Base-by-base conservation (phyloP, 2,888 invertebrate species). In the Lissocephala sabroskyi region DNA sequence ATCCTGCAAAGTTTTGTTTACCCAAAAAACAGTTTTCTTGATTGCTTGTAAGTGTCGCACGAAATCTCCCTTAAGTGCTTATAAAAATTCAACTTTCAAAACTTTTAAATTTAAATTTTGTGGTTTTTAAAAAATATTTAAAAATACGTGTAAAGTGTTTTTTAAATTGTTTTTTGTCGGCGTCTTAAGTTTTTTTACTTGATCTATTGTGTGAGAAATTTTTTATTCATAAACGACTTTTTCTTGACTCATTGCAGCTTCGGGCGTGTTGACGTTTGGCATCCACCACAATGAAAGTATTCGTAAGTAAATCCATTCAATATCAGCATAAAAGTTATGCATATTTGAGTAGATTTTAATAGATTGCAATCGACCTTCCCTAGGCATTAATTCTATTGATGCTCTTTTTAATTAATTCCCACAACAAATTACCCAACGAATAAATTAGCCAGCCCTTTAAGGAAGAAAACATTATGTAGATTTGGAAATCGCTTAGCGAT, bases 241-340 rank as follows among this genome's bases (percentile, higher is more conserved):
- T 5, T 49, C 46, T 56, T 49, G n/a, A n/a, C n/a, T 65, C 55
- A 42, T 76, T 67, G 49, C 62, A 68, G 76, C 70, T 65, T 63
- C n/a, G 62, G 63, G 56, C 74, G 55, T 62, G 52, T 56, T 37
- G 37, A 18, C 45, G 16, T 49, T 51, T 19, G 44, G 45, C 33
- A 46, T 52, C 59, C 61, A 62, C 50, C 66, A 80, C 63, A 71
- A 87, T 87, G 87, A 87, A 86, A 83, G 78, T 85, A 80, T 84
- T 87, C 85, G 87, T 87, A 86, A 87, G 87, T 87, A 82, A 70
- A 56, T 35, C 40, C n/a, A n/a, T n/a, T n/a, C n/a, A n/a, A n/a
- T n/a, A n/a, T n/a, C n/a, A n/a, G n/a, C n/a, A n/a, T n/a, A n/a
- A n/a, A n/a, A n/a, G n/a, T n/a, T n/a, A n/a, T n/a, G n/a, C n/a